These are phyloP conservation scores for Ormia ochracea DNA, from an alignment of 2,888 invertebrate genomes.

Conservation along the genomic window DNA sequence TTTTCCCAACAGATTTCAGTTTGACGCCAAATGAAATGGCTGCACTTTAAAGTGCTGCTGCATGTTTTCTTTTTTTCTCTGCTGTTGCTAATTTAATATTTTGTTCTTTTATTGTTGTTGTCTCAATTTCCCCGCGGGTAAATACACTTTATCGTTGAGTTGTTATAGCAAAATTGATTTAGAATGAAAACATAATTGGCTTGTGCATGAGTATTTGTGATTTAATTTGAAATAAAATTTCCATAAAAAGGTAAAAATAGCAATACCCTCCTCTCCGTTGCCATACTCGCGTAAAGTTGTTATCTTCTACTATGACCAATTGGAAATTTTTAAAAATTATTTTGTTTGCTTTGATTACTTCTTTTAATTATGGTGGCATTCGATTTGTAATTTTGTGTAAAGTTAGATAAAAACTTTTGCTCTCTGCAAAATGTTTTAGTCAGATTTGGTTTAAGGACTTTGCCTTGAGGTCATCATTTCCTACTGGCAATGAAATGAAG, in stretches of 20 bases:
- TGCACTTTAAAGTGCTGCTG: too few species aligned
- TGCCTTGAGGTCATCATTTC: not conserved
- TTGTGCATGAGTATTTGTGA: not conserved
- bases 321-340: not conserved
- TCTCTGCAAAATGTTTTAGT: not conserved
- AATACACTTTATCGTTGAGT: not conserved
- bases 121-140: not conserved
- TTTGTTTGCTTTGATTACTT: not conserved
- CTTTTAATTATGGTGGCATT: too few species aligned
- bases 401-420: too few species aligned
- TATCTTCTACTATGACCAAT: not conserved
- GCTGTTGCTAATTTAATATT: too few species aligned
- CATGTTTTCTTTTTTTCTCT: too few species aligned
- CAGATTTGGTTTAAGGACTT: not conserved
- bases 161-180: not conserved
- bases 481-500: not conserved
- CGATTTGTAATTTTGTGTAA: too few species aligned
- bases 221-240: not conserved
- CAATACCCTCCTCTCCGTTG: too few species aligned
- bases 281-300: not conserved
- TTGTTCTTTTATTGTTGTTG: not conserved
- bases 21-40: too few species aligned
- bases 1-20: too few species aligned
- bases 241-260: not conserved
- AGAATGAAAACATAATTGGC: not conserved